A percentile compares a stretch with the other conserved stretches of the same genome.
Evolutionary conservation across 2,888 invertebrate genomes (phyloP).

Genomic region (Ophioninae sp.): DNA sequence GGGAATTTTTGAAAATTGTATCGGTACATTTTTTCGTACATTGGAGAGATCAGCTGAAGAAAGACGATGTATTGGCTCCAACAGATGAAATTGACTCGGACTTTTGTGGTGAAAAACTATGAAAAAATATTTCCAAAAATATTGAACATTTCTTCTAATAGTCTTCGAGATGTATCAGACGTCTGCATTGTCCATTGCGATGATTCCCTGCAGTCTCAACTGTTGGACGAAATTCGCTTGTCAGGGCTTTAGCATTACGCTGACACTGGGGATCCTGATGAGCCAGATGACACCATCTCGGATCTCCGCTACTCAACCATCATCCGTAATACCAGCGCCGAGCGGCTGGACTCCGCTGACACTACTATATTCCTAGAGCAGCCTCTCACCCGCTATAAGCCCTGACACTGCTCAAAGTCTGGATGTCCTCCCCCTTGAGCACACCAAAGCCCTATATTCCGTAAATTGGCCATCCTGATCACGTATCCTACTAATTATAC

Average conservation of each 20-base stretch:
- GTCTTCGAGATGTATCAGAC: neutral
- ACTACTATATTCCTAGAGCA: neutral
- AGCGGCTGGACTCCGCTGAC: neutral
- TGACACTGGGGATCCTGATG: neutral
- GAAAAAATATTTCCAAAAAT: neutral
- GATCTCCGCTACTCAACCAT: neutral
- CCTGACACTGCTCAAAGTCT: neutral
- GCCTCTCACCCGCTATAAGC: neutral
- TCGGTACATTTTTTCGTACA: too few relatives aligned
- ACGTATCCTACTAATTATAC: neutral
- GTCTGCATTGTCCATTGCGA: neutral
- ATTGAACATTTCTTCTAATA: neutral
- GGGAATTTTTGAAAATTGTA: neutral
- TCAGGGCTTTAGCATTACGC: neutral
- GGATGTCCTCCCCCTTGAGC: neutral
- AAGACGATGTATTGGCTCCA: too few relatives aligned
- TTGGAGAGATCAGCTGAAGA: too few relatives aligned
- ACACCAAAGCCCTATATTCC: neutral
- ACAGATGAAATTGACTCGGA: too few relatives aligned
- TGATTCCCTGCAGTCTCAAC: neutral
- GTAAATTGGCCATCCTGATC: neutral
- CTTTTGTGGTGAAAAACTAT: neutral
- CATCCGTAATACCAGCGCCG: neutral
- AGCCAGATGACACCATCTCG: neutral
- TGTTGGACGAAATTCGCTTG: neutral